phyloP scores from a whole-genome alignment of 2,113 vertebrate species.

The Lagopus muta region DNA sequence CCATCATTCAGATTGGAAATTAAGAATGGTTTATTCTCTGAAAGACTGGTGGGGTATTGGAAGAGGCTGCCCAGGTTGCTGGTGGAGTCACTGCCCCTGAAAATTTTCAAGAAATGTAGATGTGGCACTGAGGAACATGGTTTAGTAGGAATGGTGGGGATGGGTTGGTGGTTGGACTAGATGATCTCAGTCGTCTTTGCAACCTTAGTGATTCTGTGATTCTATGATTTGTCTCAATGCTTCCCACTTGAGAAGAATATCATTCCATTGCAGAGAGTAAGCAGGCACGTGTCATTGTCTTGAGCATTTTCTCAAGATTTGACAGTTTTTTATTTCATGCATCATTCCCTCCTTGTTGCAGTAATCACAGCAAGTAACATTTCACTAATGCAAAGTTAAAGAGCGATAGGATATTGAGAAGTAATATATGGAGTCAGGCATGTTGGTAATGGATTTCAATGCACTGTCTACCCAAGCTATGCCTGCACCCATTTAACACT shows the following conservation, averaged over 20 bases:
- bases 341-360: background rate
- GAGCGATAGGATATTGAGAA: slow-evolving; percentile 8
- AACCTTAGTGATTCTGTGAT: too few species aligned
- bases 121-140: too few species aligned
- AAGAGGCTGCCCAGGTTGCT: too few species aligned
- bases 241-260: background rate
- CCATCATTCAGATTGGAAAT: accelerated
- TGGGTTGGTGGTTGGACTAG: too few species aligned
- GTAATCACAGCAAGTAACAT: slow-evolving; percentile 13
- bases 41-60: too few species aligned
- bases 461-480: background rate
- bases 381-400: slow-evolving; percentile 34
- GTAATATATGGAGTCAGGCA: background rate
- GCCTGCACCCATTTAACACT: background rate
- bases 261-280: background rate
- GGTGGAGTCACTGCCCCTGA: too few species aligned
- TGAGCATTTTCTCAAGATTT: background rate
- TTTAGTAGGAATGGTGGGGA: too few species aligned
- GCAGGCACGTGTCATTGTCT: background rate
- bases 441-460: background rate
- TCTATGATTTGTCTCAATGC: background rate
- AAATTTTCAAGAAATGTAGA: too few species aligned
- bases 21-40: too few species aligned
- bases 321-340: slow-evolving; percentile 18
- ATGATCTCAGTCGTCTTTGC: too few species aligned